Evolutionary conservation across 2,797 vertebrate species (phyloP).

Genomic region (Nyctalus aviator): DNA sequence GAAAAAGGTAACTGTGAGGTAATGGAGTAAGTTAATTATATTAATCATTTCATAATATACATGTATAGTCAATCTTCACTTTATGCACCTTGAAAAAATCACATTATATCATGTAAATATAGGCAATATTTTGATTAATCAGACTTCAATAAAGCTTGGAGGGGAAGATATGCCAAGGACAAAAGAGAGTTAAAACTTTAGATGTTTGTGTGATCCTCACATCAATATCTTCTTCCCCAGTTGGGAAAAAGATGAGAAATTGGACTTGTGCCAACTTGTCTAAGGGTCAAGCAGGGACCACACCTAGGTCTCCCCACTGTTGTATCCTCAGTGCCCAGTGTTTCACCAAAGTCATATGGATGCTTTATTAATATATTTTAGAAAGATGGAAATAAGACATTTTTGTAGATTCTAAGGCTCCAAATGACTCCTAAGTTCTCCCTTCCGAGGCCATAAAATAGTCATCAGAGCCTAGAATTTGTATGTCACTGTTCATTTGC

Average conservation of each 20-base stretch:
- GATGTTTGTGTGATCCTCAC: not conserved
- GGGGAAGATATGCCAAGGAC: not conserved
- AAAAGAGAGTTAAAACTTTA: not conserved
- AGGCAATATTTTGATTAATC: not conserved
- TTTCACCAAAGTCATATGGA: not conserved
- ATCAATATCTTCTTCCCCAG: not conserved
- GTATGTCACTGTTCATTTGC: accelerated
- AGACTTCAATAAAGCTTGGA: not conserved
- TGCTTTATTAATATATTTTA: not conserved
- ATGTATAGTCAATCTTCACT: not conserved
- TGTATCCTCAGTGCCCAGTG: not conserved
- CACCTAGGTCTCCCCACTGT: not conserved
- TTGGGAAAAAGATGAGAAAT: not conserved
- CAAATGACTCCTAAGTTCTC: not conserved
- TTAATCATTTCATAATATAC: not conserved
- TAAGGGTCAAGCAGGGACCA: not conserved
- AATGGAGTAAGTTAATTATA: not conserved
- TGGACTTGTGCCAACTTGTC: not conserved
- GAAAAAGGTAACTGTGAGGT: not conserved
- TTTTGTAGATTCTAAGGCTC: not conserved
- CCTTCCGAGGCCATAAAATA: not conserved
- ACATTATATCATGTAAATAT: not conserved
- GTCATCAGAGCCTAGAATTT: not conserved
- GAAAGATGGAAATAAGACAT: not conserved
- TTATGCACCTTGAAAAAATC: not conserved